A percentile compares a stretch with the other conserved stretches of the same genome.
Evolutionary conservation across 2,113 vertebrate genomes (phyloP).

Genomic region (Jacana jacana): DNA sequence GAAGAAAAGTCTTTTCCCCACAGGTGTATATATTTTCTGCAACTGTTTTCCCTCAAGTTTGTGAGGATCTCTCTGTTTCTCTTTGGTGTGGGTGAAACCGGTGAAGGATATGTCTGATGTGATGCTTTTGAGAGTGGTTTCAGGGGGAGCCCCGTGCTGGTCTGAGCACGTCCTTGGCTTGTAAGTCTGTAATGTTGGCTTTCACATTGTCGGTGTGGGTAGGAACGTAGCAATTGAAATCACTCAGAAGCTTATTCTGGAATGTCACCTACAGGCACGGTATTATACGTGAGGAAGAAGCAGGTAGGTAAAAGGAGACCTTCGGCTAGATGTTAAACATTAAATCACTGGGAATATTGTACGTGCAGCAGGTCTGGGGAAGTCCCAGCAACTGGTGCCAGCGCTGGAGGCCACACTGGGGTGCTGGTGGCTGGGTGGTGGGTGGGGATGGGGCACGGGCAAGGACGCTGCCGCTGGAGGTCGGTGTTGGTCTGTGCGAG

Average conservation of each 20-base stretch:
- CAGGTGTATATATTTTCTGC: not conserved
- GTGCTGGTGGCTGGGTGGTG: not conserved
- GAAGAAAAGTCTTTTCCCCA: not conserved
- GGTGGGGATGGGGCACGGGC: not conserved
- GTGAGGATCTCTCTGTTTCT: not conserved
- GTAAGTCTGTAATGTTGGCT: accelerated
- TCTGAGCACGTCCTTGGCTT: not conserved
- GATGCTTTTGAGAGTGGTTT: not conserved
- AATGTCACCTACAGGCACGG: not conserved
- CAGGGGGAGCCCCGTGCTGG: not conserved
- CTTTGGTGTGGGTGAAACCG: not conserved
- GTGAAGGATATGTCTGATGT: not conserved
- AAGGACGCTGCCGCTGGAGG: not conserved
- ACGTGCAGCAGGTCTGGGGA: not conserved
- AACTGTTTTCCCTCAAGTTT: not conserved
- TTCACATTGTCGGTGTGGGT: not conserved
- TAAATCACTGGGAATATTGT: not conserved
- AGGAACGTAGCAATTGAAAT: not conserved
- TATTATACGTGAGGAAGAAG: not conserved
- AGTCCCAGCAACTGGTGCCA: not conserved
- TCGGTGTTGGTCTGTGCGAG: not conserved
- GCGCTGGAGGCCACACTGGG: not conserved
- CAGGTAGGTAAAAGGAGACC: not conserved
- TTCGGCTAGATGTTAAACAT: not conserved
- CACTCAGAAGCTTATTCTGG: not conserved